phyloP scores from a whole-genome alignment of 2,113 vertebrate genomes.

The Microcebus jonahi region DNA sequence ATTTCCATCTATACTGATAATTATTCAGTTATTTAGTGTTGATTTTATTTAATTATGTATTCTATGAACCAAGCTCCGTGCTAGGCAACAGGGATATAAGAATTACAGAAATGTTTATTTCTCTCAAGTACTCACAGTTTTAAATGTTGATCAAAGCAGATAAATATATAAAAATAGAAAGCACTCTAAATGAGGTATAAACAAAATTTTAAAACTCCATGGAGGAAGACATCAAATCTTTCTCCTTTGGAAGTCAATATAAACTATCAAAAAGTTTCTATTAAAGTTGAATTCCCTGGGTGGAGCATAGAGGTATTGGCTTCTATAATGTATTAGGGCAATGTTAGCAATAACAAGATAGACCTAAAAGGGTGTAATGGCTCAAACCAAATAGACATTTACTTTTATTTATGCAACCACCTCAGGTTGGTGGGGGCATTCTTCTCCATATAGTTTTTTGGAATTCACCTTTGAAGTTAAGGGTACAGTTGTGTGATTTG shows the following conservation, averaged over 20 bases:
- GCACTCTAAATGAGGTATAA: neutral
- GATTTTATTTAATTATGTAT: neutral
- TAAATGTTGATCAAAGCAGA: neutral
- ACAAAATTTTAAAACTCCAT: neutral
- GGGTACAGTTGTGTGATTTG: neutral
- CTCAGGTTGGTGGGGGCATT: rapidly evolving
- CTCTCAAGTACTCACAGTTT: neutral
- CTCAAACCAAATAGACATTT: neutral
- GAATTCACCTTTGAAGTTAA: neutral
- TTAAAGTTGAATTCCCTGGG: neutral
- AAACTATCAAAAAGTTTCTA: neutral
- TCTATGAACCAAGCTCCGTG: neutral
- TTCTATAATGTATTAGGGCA: neutral
- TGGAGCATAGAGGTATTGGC: neutral
- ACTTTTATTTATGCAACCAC: neutral
- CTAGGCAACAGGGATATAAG: neutral
- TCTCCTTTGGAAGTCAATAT: neutral
- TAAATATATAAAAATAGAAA: neutral
- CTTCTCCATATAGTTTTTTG: neutral
- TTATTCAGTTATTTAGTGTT: neutral
- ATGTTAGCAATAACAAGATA: neutral
- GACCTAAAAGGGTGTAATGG: neutral
- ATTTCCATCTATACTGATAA: neutral
- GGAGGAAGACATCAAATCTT: neutral
- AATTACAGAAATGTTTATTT: neutral